phyloP scores from a whole-genome alignment of 2,797 vertebrate genomes.

The Hippocampus kuda region DNA sequence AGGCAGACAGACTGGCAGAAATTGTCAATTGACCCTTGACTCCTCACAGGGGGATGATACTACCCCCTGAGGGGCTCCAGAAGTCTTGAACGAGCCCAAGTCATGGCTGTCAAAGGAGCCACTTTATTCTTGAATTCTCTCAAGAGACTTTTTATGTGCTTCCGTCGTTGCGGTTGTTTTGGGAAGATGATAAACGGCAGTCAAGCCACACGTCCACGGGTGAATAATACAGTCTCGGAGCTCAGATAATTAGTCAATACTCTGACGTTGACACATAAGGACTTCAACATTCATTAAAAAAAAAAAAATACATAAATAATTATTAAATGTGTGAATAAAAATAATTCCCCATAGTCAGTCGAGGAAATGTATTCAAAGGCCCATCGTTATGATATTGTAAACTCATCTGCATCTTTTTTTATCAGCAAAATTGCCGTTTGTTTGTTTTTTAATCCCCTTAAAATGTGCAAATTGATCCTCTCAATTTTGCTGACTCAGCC shows the following conservation, averaged over 20 bases:
- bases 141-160: too few species aligned
- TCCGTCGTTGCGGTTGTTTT: too few species aligned
- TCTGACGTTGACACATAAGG: too few species aligned
- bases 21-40: neutral
- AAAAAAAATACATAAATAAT: too few species aligned
- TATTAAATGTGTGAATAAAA: neutral
- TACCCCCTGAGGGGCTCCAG: neutral
- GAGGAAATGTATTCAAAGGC: neutral
- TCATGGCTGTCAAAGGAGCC: neutral
- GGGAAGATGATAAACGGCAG: too few species aligned
- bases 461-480: constrained; percentile 15
- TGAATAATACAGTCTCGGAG: too few species aligned
- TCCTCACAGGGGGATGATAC: neutral
- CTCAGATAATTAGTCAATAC: too few species aligned
- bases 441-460: constrained; percentile 19
- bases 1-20: neutral
- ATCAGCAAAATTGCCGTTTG: constrained; percentile 4
- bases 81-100: neutral
- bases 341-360: neutral
- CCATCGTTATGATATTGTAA: constrained; percentile 1
- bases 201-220: too few species aligned
- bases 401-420: constrained; percentile 19
- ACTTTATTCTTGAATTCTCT: neutral
- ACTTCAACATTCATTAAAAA: neutral
- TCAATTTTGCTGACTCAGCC: constrained; percentile 38